phyloP scores from a whole-genome alignment of 2,888 invertebrate species.

The Diadegma fenestrale region DNA sequence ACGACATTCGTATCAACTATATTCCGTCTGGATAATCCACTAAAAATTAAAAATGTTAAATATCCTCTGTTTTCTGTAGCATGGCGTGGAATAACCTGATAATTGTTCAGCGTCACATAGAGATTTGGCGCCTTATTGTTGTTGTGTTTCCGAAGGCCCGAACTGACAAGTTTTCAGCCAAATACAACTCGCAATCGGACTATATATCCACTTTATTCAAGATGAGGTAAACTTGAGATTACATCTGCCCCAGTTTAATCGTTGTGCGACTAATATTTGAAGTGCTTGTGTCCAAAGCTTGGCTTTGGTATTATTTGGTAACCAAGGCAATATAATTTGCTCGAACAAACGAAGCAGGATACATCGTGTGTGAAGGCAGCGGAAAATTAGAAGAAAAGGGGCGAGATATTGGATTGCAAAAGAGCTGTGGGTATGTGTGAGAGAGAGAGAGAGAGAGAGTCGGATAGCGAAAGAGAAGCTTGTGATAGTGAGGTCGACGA shows the following conservation, averaged over 20 bases:
- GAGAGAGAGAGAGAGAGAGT: not conserved
- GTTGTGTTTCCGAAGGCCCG: too few species aligned
- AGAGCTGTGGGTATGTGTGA: not conserved
- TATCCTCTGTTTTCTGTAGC: not conserved
- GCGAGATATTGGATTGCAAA: not conserved
- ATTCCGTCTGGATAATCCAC: slow-evolving; percentile 3
- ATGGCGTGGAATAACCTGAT: too few species aligned
- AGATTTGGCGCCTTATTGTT: too few species aligned
- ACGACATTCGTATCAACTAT: not conserved
- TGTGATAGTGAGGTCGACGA: slow-evolving; percentile 38
- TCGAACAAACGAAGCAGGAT: slow-evolving; percentile 70
- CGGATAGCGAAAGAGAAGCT: not conserved
- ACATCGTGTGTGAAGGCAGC: slow-evolving; percentile 34
- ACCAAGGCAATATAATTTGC: slow-evolving; percentile 71
- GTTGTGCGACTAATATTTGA: slow-evolving; percentile 13
- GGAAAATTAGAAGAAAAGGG: not conserved
- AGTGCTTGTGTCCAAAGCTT: slow-evolving; percentile 30
- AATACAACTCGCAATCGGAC: not conserved
- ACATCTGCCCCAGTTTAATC: slow-evolving; percentile 13
- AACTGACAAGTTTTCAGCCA: not conserved
- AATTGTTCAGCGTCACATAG: too few species aligned
- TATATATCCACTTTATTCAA: not conserved
- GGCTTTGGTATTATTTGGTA: slow-evolving; percentile 49
- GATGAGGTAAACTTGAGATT: slow-evolving; percentile 19
- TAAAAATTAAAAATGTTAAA: not conserved